Conservation (phyloP, 1,140 invertebrate genomes). For the Thalassaphorura encarpata region DNA sequence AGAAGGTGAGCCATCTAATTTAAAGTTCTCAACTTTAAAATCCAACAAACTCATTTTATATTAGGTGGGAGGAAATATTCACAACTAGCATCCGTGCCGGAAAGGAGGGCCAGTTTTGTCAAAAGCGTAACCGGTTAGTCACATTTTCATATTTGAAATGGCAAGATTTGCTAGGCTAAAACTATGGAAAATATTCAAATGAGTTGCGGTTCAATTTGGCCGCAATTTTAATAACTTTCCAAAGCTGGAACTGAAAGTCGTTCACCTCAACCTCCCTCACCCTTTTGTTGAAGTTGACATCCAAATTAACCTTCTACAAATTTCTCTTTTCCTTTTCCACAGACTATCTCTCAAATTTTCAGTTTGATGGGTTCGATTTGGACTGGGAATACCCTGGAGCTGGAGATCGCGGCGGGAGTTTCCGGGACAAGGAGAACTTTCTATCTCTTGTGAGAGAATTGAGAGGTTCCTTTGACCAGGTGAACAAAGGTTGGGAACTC, state of each 20-base stretch:
- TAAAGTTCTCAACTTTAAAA: neutral
- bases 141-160: neutral
- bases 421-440: slow-evolving; percentile 37
- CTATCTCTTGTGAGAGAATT: slow-evolving; percentile 36
- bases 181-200: neutral
- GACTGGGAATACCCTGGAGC: slow-evolving; percentile 36
- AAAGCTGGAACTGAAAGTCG: no score
- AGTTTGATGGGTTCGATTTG: slow-evolving; percentile 43
- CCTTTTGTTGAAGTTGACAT: no score
- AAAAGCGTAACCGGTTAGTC: slow-evolving; percentile 33
- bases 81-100: slow-evolving; percentile 34
- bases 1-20: neutral
- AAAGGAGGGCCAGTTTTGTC: slow-evolving; percentile 34
- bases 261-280: no score
- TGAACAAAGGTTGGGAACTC: slow-evolving; percentile 35
- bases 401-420: slow-evolving; percentile 36
- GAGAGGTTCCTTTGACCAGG: slow-evolving; percentile 36
- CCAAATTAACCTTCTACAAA: neutral
- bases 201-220: no score
- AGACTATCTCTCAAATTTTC: slow-evolving; percentile 22
- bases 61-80: slow-evolving; percentile 36
- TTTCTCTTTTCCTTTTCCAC: neutral
- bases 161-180: neutral
- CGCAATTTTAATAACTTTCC: no score
- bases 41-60: slow-evolving; percentile 1